Percentiles rank a stretch among this genome's conserved stretches.
Evolutionary conservation across 2,113 vertebrate genomes (phyloP).

Genomic region (Aegithalos caudatus): DNA sequence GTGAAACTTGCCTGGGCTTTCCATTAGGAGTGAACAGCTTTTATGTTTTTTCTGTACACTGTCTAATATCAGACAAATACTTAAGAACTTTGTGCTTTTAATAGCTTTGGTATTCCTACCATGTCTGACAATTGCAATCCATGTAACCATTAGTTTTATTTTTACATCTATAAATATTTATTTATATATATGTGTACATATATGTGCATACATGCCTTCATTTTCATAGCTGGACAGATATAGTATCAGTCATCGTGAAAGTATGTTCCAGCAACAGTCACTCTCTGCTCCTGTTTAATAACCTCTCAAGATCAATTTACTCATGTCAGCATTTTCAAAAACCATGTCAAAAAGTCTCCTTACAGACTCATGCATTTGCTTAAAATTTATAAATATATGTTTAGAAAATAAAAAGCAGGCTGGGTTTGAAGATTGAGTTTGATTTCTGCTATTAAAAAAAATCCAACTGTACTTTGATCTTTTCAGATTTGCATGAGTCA

Average conservation of each 20-base stretch:
- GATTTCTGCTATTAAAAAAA: neutral
- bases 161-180: neutral
- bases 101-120: neutral
- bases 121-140: neutral
- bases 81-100: neutral
- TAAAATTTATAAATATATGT: neutral
- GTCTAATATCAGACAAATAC: neutral
- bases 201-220: neutral
- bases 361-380: neutral
- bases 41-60: neutral
- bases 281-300: neutral
- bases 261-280: neutral
- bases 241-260: rapidly evolving
- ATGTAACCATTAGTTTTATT: neutral
- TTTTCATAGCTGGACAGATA: neutral
- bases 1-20: neutral
- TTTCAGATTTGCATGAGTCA: neutral
- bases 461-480: neutral
- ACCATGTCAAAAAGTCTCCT: neutral
- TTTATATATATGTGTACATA: neutral
- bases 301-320: neutral
- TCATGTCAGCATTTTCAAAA: neutral
- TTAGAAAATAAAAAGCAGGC: neutral
- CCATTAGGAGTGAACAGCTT: neutral
- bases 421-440: neutral